A percentile compares a stretch with the other conserved stretches of the same genome.
phyloP scores from a whole-genome alignment of 1,140 invertebrate genomes.

The Cherax destructor region DNA sequence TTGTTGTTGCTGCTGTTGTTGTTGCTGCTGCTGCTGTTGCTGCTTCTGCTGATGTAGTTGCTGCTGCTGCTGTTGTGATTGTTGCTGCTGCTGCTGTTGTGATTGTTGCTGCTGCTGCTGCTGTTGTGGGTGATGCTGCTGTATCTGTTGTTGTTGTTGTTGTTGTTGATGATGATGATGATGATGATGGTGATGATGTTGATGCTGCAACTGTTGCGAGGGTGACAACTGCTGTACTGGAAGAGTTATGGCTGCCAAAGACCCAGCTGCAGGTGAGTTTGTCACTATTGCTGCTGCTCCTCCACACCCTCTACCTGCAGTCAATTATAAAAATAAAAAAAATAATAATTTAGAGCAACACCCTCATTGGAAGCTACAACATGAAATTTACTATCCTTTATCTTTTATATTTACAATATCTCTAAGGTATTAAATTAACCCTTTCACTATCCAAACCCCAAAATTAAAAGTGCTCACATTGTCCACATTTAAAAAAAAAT shows the following conservation, averaged over 20 bases:
- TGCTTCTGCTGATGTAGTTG: no score
- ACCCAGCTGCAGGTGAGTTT: conserved; percentile 28
- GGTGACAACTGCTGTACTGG: conserved; percentile 34
- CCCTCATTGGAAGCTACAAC: not conserved
- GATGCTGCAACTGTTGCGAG: conserved; percentile 16
- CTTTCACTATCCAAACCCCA: no score
- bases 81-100: no score
- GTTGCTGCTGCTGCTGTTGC: no score
- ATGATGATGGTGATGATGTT: conserved; percentile 26
- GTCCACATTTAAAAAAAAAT: no score
- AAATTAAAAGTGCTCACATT: no score
- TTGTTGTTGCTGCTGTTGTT: not conserved
- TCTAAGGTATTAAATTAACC: no score
- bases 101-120: no score
- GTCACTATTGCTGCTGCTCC: conserved; percentile 41
- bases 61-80: no score
- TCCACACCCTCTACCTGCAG: conserved; percentile 31
- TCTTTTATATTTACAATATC: not conserved
- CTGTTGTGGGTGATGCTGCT: no score
- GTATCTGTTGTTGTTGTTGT: no score
- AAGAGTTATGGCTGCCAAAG: conserved; percentile 37
- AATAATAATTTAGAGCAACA: not conserved
- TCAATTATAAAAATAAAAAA: not conserved
- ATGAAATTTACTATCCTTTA: not conserved
- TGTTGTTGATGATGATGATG: conserved; percentile 18